Evolutionary conservation across 2,888 invertebrate genomes (phyloP), one percentile per base, ranked within the genome.

Genomic region (Melinopterus prodromus): DNA sequence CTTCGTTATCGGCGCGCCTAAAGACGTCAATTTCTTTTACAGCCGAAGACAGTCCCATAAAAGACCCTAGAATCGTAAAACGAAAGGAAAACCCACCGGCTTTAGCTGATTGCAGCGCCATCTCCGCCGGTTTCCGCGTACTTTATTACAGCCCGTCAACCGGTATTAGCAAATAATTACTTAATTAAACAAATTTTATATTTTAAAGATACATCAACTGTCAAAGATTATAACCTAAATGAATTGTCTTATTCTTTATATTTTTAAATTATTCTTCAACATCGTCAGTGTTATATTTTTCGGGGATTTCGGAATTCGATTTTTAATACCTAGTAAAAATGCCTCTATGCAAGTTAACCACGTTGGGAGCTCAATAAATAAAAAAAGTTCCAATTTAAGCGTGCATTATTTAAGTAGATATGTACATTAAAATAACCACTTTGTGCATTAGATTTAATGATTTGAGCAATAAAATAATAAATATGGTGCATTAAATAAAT

Each of bases 21-120:
- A 74, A 74, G 74, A 74, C 74, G 74, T 74, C 74, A 74, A 74
- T 74, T 74, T 74, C 74, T 74, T 74, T 74, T 74, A 74, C 74
- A 37, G 74, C n/a, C 74, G 36, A 37, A 14, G 35, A 35, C 74
- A 36, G 37, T n/a, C 74, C 74, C 37, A 74, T 74, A 74, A 74
- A 74, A 37, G 74, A 53, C n/a, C 74, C 35, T 35, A 74, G 36
- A 74, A 74, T 74, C 74, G 74, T 74, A 74, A 74, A 53, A 53
- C 53, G 53, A 53, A 53, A 53, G 53, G 53, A 53, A 74, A 74
- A 26, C 74, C 37, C 74, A 26, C 71, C 71, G 74, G 74, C 37
- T 35, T 35, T 35, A 35, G 74, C 36, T 35, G 74, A 35, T 26
- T 71, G 71, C 71, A 16, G 74, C 74, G 74, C 74, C 36, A 74